phyloP scores from a whole-genome alignment of 2,888 invertebrate genomes.

The Papilio protenor region DNA sequence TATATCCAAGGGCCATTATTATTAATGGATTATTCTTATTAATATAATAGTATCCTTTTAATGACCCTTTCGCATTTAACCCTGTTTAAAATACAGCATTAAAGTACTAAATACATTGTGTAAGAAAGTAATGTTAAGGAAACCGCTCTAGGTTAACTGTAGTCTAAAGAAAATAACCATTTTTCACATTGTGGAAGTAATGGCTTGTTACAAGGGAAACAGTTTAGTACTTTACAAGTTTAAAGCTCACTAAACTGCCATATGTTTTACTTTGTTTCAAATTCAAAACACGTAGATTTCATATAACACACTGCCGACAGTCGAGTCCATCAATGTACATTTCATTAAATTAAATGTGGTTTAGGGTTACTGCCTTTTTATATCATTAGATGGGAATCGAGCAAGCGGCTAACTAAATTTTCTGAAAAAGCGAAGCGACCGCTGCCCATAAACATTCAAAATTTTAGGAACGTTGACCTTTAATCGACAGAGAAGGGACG shows the following conservation, averaged over 20 bases:
- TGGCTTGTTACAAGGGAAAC: neutral
- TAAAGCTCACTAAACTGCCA: neutral
- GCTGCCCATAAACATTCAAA: too few species aligned
- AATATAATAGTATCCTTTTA: neutral
- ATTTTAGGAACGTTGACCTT: too few species aligned
- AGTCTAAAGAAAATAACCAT: neutral
- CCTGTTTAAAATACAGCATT: neutral
- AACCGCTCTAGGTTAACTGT: neutral
- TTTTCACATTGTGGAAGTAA: neutral
- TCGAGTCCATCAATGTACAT: neutral
- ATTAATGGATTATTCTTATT: too few species aligned
- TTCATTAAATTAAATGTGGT: neutral
- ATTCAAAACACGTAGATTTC: too few species aligned
- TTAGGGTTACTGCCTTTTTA: too few species aligned
- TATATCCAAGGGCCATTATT: too few species aligned
- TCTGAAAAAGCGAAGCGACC: too few species aligned
- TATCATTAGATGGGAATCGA: too few species aligned
- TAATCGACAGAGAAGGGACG: too few species aligned
- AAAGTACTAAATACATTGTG: neutral
- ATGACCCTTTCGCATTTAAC: neutral
- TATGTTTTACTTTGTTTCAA: too few species aligned
- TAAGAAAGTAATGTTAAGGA: neutral
- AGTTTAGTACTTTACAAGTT: neutral
- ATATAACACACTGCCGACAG: too few species aligned
- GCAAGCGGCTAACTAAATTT: too few species aligned